phyloP scores from a whole-genome alignment of 2,113 vertebrate species.

The Cinclus cinclus region DNA sequence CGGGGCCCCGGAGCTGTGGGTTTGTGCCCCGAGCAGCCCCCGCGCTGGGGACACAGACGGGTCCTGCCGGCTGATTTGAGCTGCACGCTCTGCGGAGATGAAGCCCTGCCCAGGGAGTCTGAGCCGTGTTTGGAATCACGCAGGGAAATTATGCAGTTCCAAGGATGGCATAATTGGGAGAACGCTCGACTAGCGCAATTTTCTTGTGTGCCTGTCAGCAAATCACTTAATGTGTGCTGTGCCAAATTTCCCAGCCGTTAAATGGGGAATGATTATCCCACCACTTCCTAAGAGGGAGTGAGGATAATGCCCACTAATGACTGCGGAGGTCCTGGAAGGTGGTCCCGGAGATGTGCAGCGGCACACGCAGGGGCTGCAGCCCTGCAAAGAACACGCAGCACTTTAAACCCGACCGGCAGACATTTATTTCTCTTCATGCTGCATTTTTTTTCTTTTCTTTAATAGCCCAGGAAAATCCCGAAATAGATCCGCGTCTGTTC shows the following conservation, averaged over 20 bases:
- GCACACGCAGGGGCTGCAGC: neutral
- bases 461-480: neutral
- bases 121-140: neutral
- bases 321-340: neutral
- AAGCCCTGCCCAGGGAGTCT: rapidly evolving
- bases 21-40: neutral
- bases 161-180: neutral
- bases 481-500: neutral
- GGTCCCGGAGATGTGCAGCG: neutral
- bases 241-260: neutral
- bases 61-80: rapidly evolving
- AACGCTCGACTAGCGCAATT: neutral
- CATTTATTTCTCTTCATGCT: neutral
- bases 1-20: rapidly evolving
- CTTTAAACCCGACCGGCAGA: neutral
- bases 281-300: neutral
- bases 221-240: neutral
- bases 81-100: rapidly evolving
- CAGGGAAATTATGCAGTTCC: neutral
- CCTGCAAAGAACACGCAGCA: neutral
- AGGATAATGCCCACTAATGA: neutral
- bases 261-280: neutral
- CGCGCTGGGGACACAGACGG: rapidly evolving
- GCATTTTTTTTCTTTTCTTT: too few relatives aligned
- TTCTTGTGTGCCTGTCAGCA: slow-evolving; percentile 1